Base-by-base conservation (phyloP, 2,113 vertebrate species). In the Erpornis zantholeuca region DNA sequence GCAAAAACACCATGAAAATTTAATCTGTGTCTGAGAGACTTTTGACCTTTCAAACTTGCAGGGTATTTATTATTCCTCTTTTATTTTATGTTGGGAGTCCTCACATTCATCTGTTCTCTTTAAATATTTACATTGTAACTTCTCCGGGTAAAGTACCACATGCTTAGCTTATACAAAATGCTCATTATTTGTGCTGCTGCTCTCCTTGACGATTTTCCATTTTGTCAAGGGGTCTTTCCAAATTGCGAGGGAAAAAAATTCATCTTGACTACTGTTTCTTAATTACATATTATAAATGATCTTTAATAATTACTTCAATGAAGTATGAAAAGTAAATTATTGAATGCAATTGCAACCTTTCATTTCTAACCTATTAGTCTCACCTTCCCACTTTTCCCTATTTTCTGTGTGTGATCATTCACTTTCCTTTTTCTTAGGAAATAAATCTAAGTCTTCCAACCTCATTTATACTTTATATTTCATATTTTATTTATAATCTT, bases 391-490 rank as follows among this genome's bases (percentile, higher is more conserved):
- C 19, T 88, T 91, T 95, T 87, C 38, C 7, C 23, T 79, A 19
- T 91, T 82, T 94, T 94, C 54, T 11, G 23, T 53, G 17, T 77
- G 50, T 70, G 68, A 82, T 92, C 82, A 63, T 76, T 92, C 59
- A 78, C 59, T 80, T 93, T 86, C 13, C 13, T 87, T 33, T 80
- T 91, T 95, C 93, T 90, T 70, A 52, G 35, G 75, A 96, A 93
- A 97, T 94, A 95, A 95, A 97, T 96, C 94, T 96, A 87, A 72
- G 66, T 80, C 91, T 90, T 94, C 87, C 44, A 85, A 83, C 28
- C 88, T 96, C 94, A 97, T 96, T 95, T 96, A 96, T 96, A 94
- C 95, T 94, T 92, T 88, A 96, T 96, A 90, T 66, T 96, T 96
- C 85, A 96, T 97, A 91, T 92, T 94, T 95, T 96, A 96, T 97